phyloP scores from a whole-genome alignment of 2,888 invertebrate genomes.

The Dolichopus griseipennis region DNA sequence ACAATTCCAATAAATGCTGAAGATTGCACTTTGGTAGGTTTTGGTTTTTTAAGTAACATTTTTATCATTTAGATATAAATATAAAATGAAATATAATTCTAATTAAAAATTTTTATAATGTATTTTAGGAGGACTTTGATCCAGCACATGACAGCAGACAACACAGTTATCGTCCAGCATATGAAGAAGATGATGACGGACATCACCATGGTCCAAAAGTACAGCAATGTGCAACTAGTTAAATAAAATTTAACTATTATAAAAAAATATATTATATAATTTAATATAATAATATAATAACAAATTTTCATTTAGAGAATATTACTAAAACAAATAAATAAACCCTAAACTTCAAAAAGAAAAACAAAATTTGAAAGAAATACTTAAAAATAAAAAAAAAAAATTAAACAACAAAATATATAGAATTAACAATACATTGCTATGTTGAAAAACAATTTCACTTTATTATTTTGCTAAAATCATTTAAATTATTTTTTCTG shows the following conservation, averaged over 20 bases:
- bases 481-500: too few relatives aligned
- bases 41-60: neutral
- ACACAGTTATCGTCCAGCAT: constrained; percentile 56
- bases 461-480: too few relatives aligned
- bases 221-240: constrained; percentile 72
- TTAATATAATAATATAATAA: neutral
- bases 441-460: neutral
- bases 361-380: neutral
- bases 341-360: neutral
- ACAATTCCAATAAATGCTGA: constrained; percentile 44
- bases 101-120: neutral
- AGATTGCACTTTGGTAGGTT: constrained; percentile 39
- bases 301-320: constrained; percentile 21
- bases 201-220: constrained; percentile 55
- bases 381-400: constrained; percentile 14
- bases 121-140: constrained; percentile 57
- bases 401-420: constrained; percentile 15
- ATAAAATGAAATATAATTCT: constrained; percentile 4
- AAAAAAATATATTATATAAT: neutral
- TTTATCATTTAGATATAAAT: constrained; percentile 7
- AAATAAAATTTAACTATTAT: constrained; percentile 33
- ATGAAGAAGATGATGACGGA: constrained; percentile 72
- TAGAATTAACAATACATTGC: neutral
- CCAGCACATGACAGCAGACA: constrained; percentile 63
- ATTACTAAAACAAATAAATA: neutral